Evolutionary conservation across 2,888 invertebrate species (phyloP).

Genomic region (Eueremaeus valkanovi): DNA sequence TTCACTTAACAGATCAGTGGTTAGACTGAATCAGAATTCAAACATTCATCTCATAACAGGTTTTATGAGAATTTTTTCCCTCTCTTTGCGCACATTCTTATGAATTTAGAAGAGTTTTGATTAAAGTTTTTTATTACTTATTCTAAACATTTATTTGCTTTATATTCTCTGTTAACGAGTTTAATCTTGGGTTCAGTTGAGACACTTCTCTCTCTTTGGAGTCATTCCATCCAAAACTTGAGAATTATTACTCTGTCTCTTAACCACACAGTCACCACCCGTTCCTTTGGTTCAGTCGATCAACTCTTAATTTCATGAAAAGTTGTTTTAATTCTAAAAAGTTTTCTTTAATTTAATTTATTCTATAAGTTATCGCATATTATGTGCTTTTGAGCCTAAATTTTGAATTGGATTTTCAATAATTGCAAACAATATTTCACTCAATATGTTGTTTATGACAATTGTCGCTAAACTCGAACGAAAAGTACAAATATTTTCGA

Average conservation of each 20-base stretch:
- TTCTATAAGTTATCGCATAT: too few relatives aligned
- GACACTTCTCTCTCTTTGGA: neutral
- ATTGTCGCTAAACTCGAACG: constrained; percentile 2
- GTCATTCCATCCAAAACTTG: neutral
- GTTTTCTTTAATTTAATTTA: neutral
- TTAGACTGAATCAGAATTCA: neutral
- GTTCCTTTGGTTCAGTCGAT: constrained; percentile 4
- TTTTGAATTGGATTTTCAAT: too few relatives aligned
- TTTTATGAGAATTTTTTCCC: neutral
- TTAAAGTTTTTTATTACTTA: neutral
- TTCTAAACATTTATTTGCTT: neutral
- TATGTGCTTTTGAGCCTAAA: too few relatives aligned
- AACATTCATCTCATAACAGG: neutral
- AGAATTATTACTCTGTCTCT: neutral
- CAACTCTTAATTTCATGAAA: neutral
- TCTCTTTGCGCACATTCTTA: neutral
- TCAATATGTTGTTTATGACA: neutral
- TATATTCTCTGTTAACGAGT: neutral
- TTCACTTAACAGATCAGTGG: neutral
- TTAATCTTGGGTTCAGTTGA: neutral
- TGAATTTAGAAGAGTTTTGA: neutral
- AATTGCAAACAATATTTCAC: too few relatives aligned
- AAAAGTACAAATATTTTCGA: constrained; percentile 6
- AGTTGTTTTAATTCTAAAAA: neutral
- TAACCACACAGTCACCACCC: constrained; percentile 3